Evolutionary conservation across 2,797 vertebrate species (phyloP).

Genomic region (Orestias chungarensis): DNA sequence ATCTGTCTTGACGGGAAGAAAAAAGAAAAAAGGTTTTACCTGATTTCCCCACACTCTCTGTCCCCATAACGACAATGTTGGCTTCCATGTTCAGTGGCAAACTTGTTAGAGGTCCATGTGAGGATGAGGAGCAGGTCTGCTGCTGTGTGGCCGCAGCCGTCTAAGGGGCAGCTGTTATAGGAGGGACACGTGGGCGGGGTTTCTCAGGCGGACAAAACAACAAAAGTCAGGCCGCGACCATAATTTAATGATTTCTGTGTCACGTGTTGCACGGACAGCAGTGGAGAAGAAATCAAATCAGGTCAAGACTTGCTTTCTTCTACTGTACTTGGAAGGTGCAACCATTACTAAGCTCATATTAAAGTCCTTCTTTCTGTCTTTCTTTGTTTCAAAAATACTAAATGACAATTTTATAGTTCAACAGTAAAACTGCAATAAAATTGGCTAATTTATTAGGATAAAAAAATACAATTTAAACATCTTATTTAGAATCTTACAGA

Average conservation of each 20-base stretch:
- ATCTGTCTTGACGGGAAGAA: neutral
- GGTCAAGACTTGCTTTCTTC: neutral
- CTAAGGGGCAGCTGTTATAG: slow-evolving; percentile 23
- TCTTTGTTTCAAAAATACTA: too few relatives aligned
- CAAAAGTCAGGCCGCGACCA: neutral
- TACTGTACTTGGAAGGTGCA: neutral
- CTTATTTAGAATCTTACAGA: too few relatives aligned
- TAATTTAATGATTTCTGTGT: neutral
- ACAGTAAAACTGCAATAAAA: too few relatives aligned
- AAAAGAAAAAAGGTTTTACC: slow-evolving; percentile 63
- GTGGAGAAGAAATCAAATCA: neutral
- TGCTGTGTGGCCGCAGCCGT: neutral
- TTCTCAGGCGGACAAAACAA: neutral
- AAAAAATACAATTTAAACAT: too few relatives aligned
- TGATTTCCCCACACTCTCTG: slow-evolving; percentile 87
- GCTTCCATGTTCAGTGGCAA: slow-evolving; percentile 74
- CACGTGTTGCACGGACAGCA: neutral
- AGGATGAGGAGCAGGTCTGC: slow-evolving; percentile 6
- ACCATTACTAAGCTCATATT: neutral
- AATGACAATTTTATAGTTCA: too few relatives aligned
- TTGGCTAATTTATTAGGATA: too few relatives aligned
- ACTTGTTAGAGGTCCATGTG: slow-evolving; percentile 32
- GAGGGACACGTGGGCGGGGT: slow-evolving; percentile 42
- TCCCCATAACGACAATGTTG: slow-evolving; percentile 85
- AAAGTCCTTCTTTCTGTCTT: neutral